Evolutionary conservation across 2,888 invertebrate species (phyloP).

Genomic region (Tortricodes alternella): DNA sequence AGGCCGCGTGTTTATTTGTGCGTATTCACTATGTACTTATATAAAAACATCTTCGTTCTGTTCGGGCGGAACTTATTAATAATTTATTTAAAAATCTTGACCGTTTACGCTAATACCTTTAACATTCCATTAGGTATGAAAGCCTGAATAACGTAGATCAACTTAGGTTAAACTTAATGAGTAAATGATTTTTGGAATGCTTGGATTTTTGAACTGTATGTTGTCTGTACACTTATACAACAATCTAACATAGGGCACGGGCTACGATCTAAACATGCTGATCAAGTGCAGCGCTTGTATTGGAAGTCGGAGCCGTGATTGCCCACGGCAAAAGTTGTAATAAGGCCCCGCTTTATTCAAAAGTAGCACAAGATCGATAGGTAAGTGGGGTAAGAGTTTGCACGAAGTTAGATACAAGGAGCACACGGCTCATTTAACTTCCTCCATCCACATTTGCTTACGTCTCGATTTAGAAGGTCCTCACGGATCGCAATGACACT

Average conservation of each 20-base stretch:
- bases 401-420: slow-evolving; percentile 55
- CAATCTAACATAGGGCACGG: neutral
- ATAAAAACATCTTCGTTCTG: slow-evolving; percentile 16
- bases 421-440: slow-evolving; percentile 69
- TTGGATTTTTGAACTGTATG: too few species aligned
- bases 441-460: slow-evolving; percentile 66
- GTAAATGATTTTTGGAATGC: neutral
- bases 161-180: neutral
- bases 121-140: neutral
- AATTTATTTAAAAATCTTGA: slow-evolving; percentile 7
- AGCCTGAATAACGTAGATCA: neutral
- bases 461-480: slow-evolving; percentile 57
- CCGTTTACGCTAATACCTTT: neutral
- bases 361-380: slow-evolving; percentile 51
- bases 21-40: slow-evolving; percentile 25
- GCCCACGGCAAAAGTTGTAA: slow-evolving; percentile 41
- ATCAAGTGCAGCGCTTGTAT: neutral
- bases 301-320: slow-evolving; percentile 26
- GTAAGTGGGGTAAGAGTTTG: slow-evolving; percentile 49
- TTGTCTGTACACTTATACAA: neutral
- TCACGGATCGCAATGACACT: slow-evolving; percentile 60
- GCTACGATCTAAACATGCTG: too few species aligned
- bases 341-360: slow-evolving; percentile 49
- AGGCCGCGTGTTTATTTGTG: slow-evolving; percentile 46
- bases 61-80: slow-evolving; percentile 21